Evolutionary conservation across 2,888 invertebrate species (phyloP), one percentile per base, ranked within the genome.

Genomic region (Antheraea assamensis): DNA sequence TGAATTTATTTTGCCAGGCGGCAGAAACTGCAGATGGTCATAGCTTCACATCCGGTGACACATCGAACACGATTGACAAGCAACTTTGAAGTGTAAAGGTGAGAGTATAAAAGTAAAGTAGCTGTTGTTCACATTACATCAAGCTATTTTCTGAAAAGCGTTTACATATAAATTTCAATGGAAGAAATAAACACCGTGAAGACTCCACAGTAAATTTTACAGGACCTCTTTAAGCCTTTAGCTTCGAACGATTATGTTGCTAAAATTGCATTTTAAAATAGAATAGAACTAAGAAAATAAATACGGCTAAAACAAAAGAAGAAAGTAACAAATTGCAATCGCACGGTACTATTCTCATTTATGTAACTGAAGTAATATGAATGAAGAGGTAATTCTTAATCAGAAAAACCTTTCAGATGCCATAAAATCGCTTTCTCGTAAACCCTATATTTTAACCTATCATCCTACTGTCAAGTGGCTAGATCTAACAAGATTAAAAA

Each of bases 1-100:
- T 31, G 52, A 66, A 80, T 81, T 84, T 84, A 82, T 87, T 85
- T 82, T 82, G 79, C 77, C 80, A 76, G 71, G 35, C 71, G 88
- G 87, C 87, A 88, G 90, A 90, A 89, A 91, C 88, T 81, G 91
- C 92, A 93, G 92, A 90, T 93, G 92, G 87, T 75, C 74, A 71
- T 76, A 74, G 77, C 79, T 73, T 79, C 79, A 84, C 89, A 89
- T 92, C 93, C 92, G 91, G 89, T 87, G 88, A 85, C 88, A 85
- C 88, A 85, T 80, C 80, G 82, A 77, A 79, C 79, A 78, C 88
- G 87, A 89, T 87, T 88, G 90, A 89, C 90, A 89, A 82, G 84
- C 85, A 85, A 83, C 82, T 82, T 84, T 84, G 85, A 84, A 77
- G 75, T 71, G 70, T 75, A 76, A 77, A 74, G 80, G 74, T 71